Percentiles rank a stretch among this genome's conserved stretches.
phyloP scores from a whole-genome alignment of 2,888 invertebrate genomes.

The Cataglyphis cursor region DNA sequence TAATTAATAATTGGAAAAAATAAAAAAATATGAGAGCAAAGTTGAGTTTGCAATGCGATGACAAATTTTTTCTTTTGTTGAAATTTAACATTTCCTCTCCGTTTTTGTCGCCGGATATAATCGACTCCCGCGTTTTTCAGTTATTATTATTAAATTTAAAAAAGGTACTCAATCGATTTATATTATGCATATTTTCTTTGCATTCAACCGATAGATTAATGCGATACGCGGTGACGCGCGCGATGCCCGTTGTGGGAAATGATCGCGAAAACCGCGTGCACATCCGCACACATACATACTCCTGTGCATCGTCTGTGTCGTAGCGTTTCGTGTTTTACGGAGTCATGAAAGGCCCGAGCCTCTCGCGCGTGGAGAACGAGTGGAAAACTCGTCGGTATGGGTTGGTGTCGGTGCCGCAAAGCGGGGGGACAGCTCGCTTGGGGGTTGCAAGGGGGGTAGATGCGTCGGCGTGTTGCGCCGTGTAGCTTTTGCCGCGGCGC shows the following conservation, averaged over 20 bases:
- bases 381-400: constrained; percentile 64
- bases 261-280: constrained; percentile 21
- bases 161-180: not conserved
- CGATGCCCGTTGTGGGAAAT: not conserved
- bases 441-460: constrained; percentile 74
- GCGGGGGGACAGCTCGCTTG: constrained; percentile 55
- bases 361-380: constrained; percentile 59
- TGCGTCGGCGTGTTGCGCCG: constrained; percentile 85
- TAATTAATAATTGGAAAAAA: constrained; percentile 7
- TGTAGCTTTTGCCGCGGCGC: constrained; percentile 81
- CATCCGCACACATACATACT: not conserved
- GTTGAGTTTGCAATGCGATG: not conserved
- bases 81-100: not conserved
- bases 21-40: not conserved
- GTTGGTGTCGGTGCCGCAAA: constrained; percentile 70
- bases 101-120: not conserved
- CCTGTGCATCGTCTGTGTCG: constrained; percentile 32
- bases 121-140: not conserved
- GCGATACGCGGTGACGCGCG: constrained; percentile 12
- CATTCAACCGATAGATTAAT: constrained; percentile 5
- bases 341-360: constrained; percentile 44
- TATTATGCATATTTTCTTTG: not conserved
- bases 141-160: not conserved
- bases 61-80: not conserved
- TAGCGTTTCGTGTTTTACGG: constrained; percentile 45